Evolutionary conservation across 2,797 vertebrate species (phyloP).

Genomic region (Eutrigla gurnardus): DNA sequence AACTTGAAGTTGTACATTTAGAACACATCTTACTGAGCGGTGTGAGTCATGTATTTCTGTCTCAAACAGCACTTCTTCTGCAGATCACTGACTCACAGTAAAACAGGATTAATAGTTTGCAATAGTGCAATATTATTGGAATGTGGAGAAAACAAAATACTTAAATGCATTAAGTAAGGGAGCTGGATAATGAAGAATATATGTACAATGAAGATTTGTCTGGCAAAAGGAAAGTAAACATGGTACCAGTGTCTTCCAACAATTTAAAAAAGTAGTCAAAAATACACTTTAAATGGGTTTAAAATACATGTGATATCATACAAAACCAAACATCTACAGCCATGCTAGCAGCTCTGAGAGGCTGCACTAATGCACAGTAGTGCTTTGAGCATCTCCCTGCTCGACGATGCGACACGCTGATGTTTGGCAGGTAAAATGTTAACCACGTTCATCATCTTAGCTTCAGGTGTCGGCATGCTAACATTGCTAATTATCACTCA

Average conservation of each 20-base stretch:
- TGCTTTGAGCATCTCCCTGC: conserved; percentile 7
- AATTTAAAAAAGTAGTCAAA: conserved; percentile 1
- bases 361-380: neutral
- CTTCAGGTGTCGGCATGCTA: neutral
- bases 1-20: conserved; percentile 6
- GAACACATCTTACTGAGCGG: neutral
- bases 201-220: conserved; percentile 58
- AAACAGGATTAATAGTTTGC: conserved; percentile 25
- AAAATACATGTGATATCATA: neutral
- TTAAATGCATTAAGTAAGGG: conserved; percentile 29
- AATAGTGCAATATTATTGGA: conserved; percentile 40
- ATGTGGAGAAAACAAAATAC: conserved; percentile 3
- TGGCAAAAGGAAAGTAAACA: conserved; percentile 40
- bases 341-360: neutral
- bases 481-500: neutral
- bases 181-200: conserved; percentile 11
- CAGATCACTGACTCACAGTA: conserved; percentile 15
- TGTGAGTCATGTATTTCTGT: conserved; percentile 6
- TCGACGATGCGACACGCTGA: neutral
- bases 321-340: conserved; percentile 6
- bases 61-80: neutral
- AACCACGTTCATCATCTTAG: neutral
- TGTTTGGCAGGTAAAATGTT: neutral
- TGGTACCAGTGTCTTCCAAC: neutral
- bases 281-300: conserved; percentile 8